Conservation (phyloP, 2,113 vertebrate species). For the Herpailurus yagouaroundi region DNA sequence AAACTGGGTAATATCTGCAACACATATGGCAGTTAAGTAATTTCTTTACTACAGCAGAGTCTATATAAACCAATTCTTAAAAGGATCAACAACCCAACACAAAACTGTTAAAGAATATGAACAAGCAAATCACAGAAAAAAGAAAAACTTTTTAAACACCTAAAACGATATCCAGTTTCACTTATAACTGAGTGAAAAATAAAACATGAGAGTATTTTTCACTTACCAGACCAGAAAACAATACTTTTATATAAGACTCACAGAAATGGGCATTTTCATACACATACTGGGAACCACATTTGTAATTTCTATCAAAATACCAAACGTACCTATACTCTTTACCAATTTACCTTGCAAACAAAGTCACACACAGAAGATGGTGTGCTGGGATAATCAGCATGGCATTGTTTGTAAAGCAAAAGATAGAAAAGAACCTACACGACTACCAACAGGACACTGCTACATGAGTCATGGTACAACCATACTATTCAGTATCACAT, state of each 20-base stretch:
- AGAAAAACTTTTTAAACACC: neutral
- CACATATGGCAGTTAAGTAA: neutral
- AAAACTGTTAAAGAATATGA: neutral
- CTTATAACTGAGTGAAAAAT: neutral
- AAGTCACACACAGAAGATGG: neutral
- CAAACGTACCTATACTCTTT: neutral
- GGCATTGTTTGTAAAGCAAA: neutral
- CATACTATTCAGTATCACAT: neutral
- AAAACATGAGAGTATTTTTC: conserved; percentile 16
- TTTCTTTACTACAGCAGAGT: conserved; percentile 34
- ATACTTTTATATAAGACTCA: neutral
- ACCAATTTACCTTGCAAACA: neutral
- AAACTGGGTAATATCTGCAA: neutral
- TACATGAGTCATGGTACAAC: neutral
- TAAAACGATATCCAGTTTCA: neutral
- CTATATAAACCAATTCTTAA: conserved; percentile 34
- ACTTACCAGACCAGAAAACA: neutral
- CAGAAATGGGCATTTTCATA: neutral
- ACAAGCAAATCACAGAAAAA: neutral
- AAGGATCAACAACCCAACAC: neutral
- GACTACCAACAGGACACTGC: neutral
- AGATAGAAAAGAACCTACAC: neutral
- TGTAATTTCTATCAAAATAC: neutral
- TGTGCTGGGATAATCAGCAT: neutral
- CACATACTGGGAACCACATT: neutral